Base-by-base conservation (phyloP, 2,797 vertebrate genomes). In the Prunella strophiata region DNA sequence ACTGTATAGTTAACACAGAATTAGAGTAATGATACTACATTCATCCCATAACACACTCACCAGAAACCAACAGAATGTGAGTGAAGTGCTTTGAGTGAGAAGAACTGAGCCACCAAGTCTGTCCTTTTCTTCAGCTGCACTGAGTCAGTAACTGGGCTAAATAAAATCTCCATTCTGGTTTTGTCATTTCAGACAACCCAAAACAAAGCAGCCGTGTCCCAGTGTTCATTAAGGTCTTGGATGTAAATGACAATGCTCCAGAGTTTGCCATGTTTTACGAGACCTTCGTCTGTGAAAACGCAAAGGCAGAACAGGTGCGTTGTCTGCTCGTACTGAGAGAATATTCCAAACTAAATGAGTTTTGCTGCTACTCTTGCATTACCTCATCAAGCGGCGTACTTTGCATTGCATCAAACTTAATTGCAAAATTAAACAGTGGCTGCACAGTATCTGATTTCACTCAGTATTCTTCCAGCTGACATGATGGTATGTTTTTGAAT, bases 211-310 rank as follows among this genome's bases (percentile, higher is more conserved):
- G 98, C 92, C 98, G 98, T 2, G 99, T 99, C 42, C 98, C 98
- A 5, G 98, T 99, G 17, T 98, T 98, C 96, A 98, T 99, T 97
- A 97, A 98, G 94, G 98, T 99, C 89, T 97, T 99, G 93, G 99
- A 99, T 82, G 98, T 99, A 97, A 99, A 99, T 77, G 99, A 99
- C 98, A 99, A 99, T 2, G 98, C 99, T 36, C 99, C 99, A 1
- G 98, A 98, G 40, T 99, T 99, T 81, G 98, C 98, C 96, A 98
- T 98, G 97, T 98, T 98, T 94, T 99, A 99, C 0, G 99, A 99
- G 97, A 98, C 99, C 11, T 99, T 98, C 61, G 99, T 99, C 96
- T 99, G 99, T 66, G 99, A 99, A 98, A 99, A 99, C 48, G 98
- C 99, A 30, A 99, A 98, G 92, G 98, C 98, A 71, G 99, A 99